Percentiles rank a stretch among this genome's conserved stretches.
Evolutionary conservation across 2,888 invertebrate species (phyloP).

Genomic region (Metalampra italica): DNA sequence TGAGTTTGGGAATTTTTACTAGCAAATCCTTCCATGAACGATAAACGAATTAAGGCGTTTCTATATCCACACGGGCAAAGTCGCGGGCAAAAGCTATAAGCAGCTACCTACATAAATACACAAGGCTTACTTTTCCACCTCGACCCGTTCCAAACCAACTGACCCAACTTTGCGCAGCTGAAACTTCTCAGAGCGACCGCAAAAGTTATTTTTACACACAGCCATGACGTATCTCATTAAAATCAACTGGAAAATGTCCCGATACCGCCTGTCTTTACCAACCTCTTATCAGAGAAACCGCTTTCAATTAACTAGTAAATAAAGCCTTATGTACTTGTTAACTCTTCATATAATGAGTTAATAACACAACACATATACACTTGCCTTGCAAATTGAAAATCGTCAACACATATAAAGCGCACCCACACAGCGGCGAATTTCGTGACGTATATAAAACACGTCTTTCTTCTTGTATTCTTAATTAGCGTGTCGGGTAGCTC

Average conservation of each 20-base stretch:
- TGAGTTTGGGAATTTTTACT: too few species aligned
- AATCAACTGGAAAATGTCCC: constrained; percentile 35
- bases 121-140: background rate
- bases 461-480: constrained; percentile 85
- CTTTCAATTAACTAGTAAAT: constrained; percentile 76
- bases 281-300: constrained; percentile 65
- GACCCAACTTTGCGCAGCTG: constrained; percentile 5
- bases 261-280: constrained; percentile 55
- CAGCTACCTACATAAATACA: background rate
- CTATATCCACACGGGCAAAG: background rate
- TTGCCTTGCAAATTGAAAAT: constrained; percentile 53
- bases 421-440: constrained; percentile 52
- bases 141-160: background rate
- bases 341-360: constrained; percentile 78
- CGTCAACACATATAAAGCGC: constrained; percentile 23
- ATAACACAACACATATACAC: constrained; percentile 66
- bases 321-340: constrained; percentile 65
- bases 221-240: constrained; percentile 29
- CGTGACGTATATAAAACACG: constrained; percentile 72
- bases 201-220: constrained; percentile 23
- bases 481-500: constrained; percentile 78
- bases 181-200: constrained; percentile 5
- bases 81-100: background rate
- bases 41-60: too few species aligned
- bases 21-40: too few species aligned